Evolutionary conservation across 2,113 vertebrate genomes (phyloP).

Genomic region (Cololabis saira): DNA sequence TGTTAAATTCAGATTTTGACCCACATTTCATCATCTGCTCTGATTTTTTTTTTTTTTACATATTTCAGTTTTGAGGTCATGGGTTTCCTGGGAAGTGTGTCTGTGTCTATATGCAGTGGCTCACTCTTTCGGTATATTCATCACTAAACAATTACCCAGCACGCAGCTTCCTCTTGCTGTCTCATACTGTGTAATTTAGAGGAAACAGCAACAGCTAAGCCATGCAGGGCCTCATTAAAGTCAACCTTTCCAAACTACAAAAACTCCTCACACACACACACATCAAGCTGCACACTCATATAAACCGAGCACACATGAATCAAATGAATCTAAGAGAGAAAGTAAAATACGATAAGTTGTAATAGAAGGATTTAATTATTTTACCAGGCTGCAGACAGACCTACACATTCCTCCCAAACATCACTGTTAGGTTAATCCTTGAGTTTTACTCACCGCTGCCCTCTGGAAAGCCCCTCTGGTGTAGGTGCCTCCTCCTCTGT

Average conservation of each 20-base stretch:
- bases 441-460: slow-evolving; percentile 88
- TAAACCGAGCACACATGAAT: not conserved
- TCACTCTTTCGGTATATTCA: slow-evolving; percentile 39
- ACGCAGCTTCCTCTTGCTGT: slow-evolving; percentile 43
- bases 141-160: slow-evolving; percentile 51
- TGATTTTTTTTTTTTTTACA: not conserved
- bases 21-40: not conserved
- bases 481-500: slow-evolving; percentile 96
- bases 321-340: not conserved
- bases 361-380: not conserved
- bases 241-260: slow-evolving; percentile 30
- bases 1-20: not conserved
- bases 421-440: not conserved
- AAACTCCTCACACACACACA: slow-evolving; percentile 23
- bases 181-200: slow-evolving; percentile 61
- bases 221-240: slow-evolving; percentile 54
- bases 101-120: not conserved
- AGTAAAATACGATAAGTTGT: not conserved
- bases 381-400: slow-evolving; percentile 9
- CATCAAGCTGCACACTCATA: slow-evolving; percentile 9
- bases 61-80: not conserved
- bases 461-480: slow-evolving; percentile 97
- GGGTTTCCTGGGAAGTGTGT: not conserved
- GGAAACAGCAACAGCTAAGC: slow-evolving; percentile 47
- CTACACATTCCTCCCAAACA: not conserved